Evolutionary conservation across 2,888 invertebrate genomes (phyloP).

Genomic region (Dryobotodes eremita): DNA sequence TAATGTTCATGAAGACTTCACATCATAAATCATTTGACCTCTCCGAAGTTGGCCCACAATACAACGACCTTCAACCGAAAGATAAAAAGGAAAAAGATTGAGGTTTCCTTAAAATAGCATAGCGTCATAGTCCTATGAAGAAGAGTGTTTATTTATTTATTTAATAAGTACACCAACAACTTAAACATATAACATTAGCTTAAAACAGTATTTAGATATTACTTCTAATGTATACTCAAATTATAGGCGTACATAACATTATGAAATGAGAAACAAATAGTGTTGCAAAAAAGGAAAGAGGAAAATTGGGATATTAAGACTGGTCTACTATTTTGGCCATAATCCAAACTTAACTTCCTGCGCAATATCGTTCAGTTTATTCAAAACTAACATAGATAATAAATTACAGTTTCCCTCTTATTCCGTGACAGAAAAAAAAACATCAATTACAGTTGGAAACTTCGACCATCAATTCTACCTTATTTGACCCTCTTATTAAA

Average conservation of each 20-base stretch:
- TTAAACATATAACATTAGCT: too few relatives aligned
- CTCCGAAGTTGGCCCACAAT: not conserved
- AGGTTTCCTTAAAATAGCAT: not conserved
- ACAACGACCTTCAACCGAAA: constrained; percentile 4
- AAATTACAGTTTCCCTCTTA: not conserved
- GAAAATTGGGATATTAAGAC: not conserved
- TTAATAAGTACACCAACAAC: too few relatives aligned
- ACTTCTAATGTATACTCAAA: too few relatives aligned
- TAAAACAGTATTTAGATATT: too few relatives aligned
- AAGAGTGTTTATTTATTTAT: not conserved
- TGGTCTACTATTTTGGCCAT: not conserved
- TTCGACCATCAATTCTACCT: constrained; percentile 1
- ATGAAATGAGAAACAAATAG: too few relatives aligned
- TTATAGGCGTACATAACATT: too few relatives aligned
- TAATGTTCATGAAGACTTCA: constrained; percentile 25
- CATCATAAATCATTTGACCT: constrained; percentile 33
- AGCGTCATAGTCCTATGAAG: not conserved
- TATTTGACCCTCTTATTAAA: not conserved
- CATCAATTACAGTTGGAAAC: not conserved
- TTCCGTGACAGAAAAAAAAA: too few relatives aligned
- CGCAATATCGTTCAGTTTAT: not conserved
- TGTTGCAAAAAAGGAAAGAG: too few relatives aligned
- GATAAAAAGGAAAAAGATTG: constrained; percentile 25
- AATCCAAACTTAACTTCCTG: not conserved
- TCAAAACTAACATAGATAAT: not conserved